Conservation (phyloP, 1,140 invertebrate species). For the Antheraea mylitta region DNA sequence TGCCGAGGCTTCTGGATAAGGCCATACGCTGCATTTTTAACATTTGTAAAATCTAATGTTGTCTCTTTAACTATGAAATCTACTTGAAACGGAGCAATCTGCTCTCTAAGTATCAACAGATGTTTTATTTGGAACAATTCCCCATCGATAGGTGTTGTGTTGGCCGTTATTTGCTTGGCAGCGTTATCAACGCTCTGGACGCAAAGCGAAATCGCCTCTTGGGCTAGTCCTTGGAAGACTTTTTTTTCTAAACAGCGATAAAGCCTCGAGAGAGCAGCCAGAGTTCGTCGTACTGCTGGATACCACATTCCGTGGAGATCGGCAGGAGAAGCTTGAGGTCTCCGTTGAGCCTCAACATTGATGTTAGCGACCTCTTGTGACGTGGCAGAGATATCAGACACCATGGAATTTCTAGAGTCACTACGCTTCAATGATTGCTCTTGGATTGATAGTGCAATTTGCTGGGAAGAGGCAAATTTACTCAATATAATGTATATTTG, state of each 20-base stretch:
- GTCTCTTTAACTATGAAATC: slow-evolving; percentile 97
- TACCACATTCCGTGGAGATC: slow-evolving; percentile 99
- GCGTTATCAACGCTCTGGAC: slow-evolving; percentile 93
- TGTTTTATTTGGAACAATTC: slow-evolving; percentile 99
- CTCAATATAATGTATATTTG: too few species aligned
- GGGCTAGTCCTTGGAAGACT: slow-evolving; percentile 97
- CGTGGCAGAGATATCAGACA: slow-evolving; percentile 81
- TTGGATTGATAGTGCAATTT: slow-evolving; percentile 85
- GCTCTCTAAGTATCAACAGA: slow-evolving; percentile 96
- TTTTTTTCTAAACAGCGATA: slow-evolving; percentile 96
- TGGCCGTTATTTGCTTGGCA: slow-evolving; percentile 83
- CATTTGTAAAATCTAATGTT: slow-evolving; percentile 93
- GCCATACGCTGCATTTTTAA: slow-evolving; percentile 92
- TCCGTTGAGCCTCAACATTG: slow-evolving; percentile 60
- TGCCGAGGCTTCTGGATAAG: slow-evolving; percentile 92
- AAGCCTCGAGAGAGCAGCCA: slow-evolving; percentile 96
- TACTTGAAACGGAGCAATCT: slow-evolving; percentile 98
- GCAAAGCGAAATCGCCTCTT: slow-evolving; percentile 95
- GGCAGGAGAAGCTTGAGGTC: slow-evolving; percentile 87
- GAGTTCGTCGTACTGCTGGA: slow-evolving; percentile 95
- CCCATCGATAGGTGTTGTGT: slow-evolving; percentile 90
- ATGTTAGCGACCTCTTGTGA: slow-evolving; percentile 83
- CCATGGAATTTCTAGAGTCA: slow-evolving; percentile 84
- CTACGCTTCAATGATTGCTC: slow-evolving; percentile 82
- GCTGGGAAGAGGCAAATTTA: slow-evolving; percentile 66